Percentiles rank a stretch among this genome's conserved stretches.
These are phyloP conservation scores for Solenodon paradoxus DNA, from an alignment of 2,113 vertebrate species.

Conservation along the genomic window DNA sequence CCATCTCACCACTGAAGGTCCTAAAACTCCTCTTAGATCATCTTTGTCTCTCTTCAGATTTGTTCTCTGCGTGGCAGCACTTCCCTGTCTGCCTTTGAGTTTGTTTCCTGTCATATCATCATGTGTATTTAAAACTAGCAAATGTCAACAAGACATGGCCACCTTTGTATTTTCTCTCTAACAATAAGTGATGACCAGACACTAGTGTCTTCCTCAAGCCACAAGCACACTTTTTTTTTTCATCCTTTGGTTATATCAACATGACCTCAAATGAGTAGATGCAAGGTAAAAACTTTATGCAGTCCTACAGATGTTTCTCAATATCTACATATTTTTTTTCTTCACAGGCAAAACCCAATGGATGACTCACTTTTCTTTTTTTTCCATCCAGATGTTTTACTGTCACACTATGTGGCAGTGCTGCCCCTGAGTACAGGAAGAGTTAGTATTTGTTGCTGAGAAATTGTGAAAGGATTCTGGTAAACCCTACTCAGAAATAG, in stretches of 20 bases:
- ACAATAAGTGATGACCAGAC: neutral
- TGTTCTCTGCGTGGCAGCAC: fast-evolving
- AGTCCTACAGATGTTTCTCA: neutral
- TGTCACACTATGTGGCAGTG: neutral
- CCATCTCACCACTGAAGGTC: neutral
- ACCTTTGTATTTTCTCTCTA: neutral
- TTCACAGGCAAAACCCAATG: neutral
- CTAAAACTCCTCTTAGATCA: neutral
- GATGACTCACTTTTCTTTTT: neutral
- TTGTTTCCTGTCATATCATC: neutral
- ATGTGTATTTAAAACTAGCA: neutral
- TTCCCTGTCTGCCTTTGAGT: neutral
- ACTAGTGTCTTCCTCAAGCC: neutral
- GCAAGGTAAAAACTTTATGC: neutral
- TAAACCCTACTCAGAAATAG: neutral
- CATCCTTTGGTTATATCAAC: neutral
- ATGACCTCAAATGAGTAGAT: neutral
- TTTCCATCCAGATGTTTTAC: neutral
- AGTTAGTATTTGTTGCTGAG: neutral
- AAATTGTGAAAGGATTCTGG: neutral
- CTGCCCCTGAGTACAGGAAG: fast-evolving
- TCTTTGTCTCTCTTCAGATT: neutral
- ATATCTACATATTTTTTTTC: neutral
- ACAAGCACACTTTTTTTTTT: neutral
- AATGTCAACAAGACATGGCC: neutral